Percentiles rank a stretch among this genome's conserved stretches.
phyloP scores from a whole-genome alignment of 2,113 vertebrate genomes.

The Buteo buteo region DNA sequence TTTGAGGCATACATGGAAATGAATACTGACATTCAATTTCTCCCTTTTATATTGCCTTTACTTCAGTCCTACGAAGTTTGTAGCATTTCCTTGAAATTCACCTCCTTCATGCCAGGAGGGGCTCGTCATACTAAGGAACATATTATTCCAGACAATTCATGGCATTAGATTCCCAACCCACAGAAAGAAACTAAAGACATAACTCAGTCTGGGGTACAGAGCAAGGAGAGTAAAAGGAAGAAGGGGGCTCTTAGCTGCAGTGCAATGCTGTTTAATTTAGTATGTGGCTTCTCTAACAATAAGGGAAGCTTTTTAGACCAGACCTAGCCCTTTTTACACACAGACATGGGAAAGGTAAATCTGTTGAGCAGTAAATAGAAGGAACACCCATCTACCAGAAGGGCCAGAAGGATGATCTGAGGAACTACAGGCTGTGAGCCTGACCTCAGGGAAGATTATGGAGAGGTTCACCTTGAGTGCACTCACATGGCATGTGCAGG shows the following conservation, averaged over 20 bases:
- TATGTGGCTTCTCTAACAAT: neutral
- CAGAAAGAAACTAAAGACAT: neutral
- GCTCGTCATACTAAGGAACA: neutral
- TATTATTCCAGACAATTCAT: neutral
- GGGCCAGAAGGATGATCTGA: fast-evolving
- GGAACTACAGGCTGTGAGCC: neutral
- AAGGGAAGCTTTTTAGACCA: neutral
- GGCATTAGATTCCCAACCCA: neutral
- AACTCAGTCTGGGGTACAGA: neutral
- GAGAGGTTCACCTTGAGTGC: neutral
- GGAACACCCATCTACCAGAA: neutral
- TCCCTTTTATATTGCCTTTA: neutral
- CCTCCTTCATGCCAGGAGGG: neutral
- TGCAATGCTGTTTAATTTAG: neutral
- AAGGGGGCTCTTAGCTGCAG: neutral
- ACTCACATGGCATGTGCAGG: fast-evolving
- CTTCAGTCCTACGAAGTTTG: neutral
- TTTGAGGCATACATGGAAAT: neutral
- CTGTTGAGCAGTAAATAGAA: neutral
- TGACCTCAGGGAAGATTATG: neutral
- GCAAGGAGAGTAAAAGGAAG: neutral
- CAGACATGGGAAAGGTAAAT: neutral
- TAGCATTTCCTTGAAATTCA: neutral
- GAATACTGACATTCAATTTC: neutral
- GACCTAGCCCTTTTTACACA: neutral